Evolutionary conservation across 1,140 invertebrate genomes (phyloP).

Genomic region (Bombyx mandarina): DNA sequence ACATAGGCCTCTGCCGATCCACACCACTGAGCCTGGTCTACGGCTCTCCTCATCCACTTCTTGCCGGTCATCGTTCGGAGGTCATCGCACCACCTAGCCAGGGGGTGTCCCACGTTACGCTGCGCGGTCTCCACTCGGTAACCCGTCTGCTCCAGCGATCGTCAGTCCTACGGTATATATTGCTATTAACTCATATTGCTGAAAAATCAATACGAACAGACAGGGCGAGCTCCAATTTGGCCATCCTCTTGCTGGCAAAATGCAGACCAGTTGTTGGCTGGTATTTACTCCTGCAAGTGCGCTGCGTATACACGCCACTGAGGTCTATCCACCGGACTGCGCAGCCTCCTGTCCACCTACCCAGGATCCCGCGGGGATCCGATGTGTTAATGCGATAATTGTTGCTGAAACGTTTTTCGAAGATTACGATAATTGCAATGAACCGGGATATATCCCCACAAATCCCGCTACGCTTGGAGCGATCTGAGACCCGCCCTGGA

Average conservation of each 20-base stretch:
- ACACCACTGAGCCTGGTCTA: too few species aligned
- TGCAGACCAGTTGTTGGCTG: slow-evolving; percentile 31
- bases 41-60: too few species aligned
- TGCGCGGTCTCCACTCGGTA: too few species aligned
- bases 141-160: too few species aligned
- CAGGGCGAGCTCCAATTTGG: slow-evolving; percentile 38
- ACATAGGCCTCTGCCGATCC: too few species aligned
- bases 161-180: too few species aligned
- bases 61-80: too few species aligned
- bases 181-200: neutral
- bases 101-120: too few species aligned
- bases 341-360: slow-evolving; percentile 44
- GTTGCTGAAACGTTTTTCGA: neutral
- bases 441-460: too few species aligned
- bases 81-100: too few species aligned
- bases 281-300: slow-evolving; percentile 32
- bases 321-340: slow-evolving; percentile 45
- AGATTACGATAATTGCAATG: neutral
- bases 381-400: slow-evolving; percentile 2
- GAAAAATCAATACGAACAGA: slow-evolving; percentile 17
- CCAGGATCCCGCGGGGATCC: slow-evolving; percentile 6
- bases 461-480: too few species aligned
- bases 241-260: slow-evolving; percentile 48
- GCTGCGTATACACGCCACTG: slow-evolving; percentile 42
- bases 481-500: too few species aligned